Percentiles rank a stretch among this genome's conserved stretches.
These are phyloP conservation scores for Lacerta agilis DNA, from an alignment of 2,797 vertebrate genomes.

Conservation along the genomic window DNA sequence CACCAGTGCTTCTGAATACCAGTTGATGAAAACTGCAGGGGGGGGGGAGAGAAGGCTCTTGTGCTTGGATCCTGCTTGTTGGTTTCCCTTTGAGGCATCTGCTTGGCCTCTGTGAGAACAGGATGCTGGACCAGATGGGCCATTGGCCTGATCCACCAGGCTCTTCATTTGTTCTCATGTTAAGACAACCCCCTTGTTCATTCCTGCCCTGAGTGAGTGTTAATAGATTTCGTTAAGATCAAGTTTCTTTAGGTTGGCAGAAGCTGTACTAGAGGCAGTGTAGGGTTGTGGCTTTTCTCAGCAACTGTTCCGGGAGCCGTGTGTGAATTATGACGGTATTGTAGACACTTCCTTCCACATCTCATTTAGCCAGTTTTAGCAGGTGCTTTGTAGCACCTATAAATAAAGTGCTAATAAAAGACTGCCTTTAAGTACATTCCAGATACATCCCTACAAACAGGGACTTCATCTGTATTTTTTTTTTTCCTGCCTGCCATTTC, in stretches of 20 bases:
- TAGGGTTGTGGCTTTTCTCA: background rate
- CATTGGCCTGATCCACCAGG: too few species aligned
- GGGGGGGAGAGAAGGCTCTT: too few species aligned
- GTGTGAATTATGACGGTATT: fast-evolving
- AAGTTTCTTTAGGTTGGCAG: background rate
- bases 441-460: fast-evolving
- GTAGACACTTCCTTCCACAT: background rate
- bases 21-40: too few species aligned
- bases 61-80: too few species aligned
- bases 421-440: background rate
- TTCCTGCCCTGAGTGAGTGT: background rate
- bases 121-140: too few species aligned
- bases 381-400: fast-evolving
- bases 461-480: fast-evolving
- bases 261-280: fast-evolving
- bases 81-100: too few species aligned
- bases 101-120: too few species aligned
- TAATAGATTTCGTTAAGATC: background rate
- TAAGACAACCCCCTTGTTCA: background rate
- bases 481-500: background rate
- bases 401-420: fast-evolving
- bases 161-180: too few species aligned
- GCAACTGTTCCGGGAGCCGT: background rate
- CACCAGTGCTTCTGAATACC: too few species aligned
- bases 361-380: background rate